phyloP scores from a whole-genome alignment of 2,113 vertebrate species.

The Peromyscus leucopus region DNA sequence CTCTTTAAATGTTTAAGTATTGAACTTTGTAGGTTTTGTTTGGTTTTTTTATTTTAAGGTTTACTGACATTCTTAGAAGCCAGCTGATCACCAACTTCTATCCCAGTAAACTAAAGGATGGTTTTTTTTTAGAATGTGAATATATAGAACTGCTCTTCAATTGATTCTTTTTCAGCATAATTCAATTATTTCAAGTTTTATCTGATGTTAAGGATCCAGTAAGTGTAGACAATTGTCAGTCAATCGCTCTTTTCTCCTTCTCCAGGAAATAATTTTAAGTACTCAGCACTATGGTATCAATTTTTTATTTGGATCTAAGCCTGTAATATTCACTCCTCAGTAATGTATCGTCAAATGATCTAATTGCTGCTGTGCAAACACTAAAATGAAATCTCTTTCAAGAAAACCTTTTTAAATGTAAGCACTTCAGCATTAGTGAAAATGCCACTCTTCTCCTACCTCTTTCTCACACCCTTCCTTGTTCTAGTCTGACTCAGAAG shows the following conservation, averaged over 20 bases:
- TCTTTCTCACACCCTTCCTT: conserved; percentile 45
- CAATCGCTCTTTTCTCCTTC: background rate
- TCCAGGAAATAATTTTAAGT: conserved; percentile 37
- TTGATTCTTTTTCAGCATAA: conserved; percentile 3
- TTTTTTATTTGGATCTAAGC: conserved; percentile 54
- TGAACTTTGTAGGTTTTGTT: too few relatives aligned
- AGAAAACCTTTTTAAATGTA: conserved; percentile 34
- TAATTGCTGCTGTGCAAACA: conserved; percentile 22
- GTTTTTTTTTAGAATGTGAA: conserved; percentile 46
- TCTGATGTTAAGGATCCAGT: background rate
- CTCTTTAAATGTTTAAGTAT: background rate
- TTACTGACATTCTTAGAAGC: background rate
- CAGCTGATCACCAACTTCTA: background rate
- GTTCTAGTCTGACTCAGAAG: conserved; percentile 64
- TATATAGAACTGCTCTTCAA: background rate
- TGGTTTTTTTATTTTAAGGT: background rate
- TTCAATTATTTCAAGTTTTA: background rate
- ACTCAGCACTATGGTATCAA: background rate
- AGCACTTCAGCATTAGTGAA: background rate
- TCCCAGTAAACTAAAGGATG: background rate
- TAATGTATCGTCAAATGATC: background rate
- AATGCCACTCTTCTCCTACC: background rate
- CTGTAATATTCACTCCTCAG: background rate
- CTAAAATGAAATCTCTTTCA: conserved; percentile 1
- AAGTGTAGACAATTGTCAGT: conserved; percentile 28